Base-by-base conservation (phyloP, 1,140 invertebrate species). In the Antheraea mylitta region DNA sequence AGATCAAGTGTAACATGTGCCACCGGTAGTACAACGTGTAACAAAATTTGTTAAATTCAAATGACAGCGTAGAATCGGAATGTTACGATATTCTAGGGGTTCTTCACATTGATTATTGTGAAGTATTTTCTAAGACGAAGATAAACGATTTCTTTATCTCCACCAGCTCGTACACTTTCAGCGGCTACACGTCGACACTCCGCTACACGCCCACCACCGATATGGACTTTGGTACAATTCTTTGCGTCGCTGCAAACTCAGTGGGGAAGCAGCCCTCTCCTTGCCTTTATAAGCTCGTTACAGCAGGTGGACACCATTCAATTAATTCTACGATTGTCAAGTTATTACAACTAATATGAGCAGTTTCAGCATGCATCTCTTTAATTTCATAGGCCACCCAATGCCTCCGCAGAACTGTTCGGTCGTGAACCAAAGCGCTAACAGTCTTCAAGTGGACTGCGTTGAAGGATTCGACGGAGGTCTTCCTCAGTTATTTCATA, bases 381-480 rank as follows among this genome's bases (percentile, higher is more conserved):
- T 8, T 61, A 61, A 30, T 61, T 22, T 61, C 18, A 7, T 67
- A 92, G 91, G 86, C 73, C 83, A 84, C 11, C 91, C 91, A 0
- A 81, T 81, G 13, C 67, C 87, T 0, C 79, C 89, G 6, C 86
- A 90, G 38, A 93, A 93, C 75, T 93, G 92, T 63, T 81, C 88
- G 2, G 80, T 92, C 36, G 69, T 86, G 19, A 89, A 92, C 67
- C 82, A 90, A 64, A 92, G 84, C 62, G 71, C 72, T 0, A 76
- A 80, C 7, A 73, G 81, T 7, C 65, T 92, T 36, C 95, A 95
- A 83, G 96, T 98, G 72, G 94, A 94, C 38, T 98, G 97, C 83
- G 82, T 94, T 0, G 94, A 96, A 5, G 96, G 97, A 64, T 95
- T 95, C 77, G 96, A 97, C 81, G 97, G 97, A 22, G 97, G 97